A percentile compares a stretch with the other conserved stretches of the same genome.
Conservation (phyloP, 2,888 invertebrate species). For the Deilephila porcellus region DNA sequence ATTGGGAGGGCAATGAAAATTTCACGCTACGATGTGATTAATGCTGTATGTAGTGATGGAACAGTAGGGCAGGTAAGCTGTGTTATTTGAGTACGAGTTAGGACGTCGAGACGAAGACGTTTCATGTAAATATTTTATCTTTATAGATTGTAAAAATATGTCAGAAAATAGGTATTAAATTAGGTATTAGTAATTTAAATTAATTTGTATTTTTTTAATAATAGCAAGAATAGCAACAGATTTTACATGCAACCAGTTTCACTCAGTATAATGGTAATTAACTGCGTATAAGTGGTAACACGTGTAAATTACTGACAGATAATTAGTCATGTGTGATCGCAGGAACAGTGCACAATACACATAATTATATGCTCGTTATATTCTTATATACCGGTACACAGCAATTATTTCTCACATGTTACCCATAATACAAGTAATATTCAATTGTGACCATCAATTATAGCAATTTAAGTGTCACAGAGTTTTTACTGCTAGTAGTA, state of each 20-base stretch:
- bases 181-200: too few species aligned
- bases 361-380: background rate
- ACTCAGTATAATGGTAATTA: background rate
- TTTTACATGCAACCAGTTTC: background rate
- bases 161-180: too few species aligned
- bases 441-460: background rate
- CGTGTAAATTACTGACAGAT: background rate
- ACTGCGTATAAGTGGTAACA: background rate
- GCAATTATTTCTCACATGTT: background rate
- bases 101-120: background rate
- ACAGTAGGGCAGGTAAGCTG: constrained; percentile 8
- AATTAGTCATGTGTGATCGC: background rate
- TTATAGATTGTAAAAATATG: background rate
- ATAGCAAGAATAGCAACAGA: background rate
- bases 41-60: constrained; percentile 1
- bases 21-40: constrained; percentile 54
- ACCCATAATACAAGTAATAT: background rate
- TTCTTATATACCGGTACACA: background rate
- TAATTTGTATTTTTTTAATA: too few species aligned
- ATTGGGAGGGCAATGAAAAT: constrained; percentile 58
- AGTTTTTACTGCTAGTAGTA: too few species aligned
- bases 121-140: background rate
- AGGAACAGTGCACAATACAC: background rate
- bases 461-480: too few species aligned
- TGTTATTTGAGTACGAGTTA: background rate